phyloP scores from a whole-genome alignment of 2,113 vertebrate genomes.

The Zosterops japonicus region DNA sequence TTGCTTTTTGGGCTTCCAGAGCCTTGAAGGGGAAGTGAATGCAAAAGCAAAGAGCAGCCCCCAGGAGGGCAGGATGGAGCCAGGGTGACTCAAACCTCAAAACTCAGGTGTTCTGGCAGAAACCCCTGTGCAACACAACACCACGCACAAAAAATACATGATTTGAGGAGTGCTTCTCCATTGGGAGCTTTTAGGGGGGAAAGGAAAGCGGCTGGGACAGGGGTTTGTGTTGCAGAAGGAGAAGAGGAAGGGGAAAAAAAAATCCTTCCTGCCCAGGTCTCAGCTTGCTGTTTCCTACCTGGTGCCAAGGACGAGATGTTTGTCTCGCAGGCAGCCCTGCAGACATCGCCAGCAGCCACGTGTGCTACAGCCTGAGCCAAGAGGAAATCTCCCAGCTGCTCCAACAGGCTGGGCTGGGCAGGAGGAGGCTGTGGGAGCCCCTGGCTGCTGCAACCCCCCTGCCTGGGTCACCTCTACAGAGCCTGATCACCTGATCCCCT shows the following conservation, averaged over 20 bases:
- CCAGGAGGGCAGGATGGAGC: not conserved
- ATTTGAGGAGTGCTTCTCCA: not conserved
- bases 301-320: conserved; percentile 35
- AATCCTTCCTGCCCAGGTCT: not conserved
- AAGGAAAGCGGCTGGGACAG: not conserved
- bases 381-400: not conserved
- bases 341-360: not conserved
- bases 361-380: not conserved
- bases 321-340: not conserved
- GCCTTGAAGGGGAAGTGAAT: not conserved
- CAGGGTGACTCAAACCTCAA: not conserved
- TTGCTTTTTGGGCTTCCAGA: not conserved
- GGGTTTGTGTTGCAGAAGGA: not conserved
- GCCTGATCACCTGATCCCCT: not conserved
- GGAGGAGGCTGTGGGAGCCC: not conserved
- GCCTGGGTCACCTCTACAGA: not conserved
- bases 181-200: not conserved
- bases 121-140: not conserved
- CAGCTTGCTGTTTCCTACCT: not conserved
- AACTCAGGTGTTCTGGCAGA: not conserved
- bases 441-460: not conserved
- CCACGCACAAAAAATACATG: not conserved
- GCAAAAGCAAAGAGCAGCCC: not conserved
- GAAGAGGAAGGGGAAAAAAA: not conserved
- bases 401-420: not conserved